phyloP scores from a whole-genome alignment of 2,113 vertebrate genomes.

The Bothrops jararaca region DNA sequence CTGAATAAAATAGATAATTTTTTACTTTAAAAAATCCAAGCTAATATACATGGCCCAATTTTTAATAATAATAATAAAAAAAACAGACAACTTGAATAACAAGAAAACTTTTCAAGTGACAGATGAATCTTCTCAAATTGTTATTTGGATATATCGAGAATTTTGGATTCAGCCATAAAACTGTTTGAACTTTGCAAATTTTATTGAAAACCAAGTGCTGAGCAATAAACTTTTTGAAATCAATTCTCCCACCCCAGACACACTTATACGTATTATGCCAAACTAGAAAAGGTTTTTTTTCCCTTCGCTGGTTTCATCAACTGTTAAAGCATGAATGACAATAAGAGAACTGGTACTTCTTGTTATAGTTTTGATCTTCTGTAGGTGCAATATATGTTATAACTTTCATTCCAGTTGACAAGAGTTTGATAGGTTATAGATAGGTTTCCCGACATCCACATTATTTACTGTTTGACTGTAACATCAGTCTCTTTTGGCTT shows the following conservation, averaged over 20 bases:
- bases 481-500: slow-evolving; percentile 82
- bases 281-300: slow-evolving; percentile 53
- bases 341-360: slow-evolving; percentile 68
- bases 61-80: neutral
- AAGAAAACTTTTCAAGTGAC: neutral
- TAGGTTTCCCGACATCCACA: slow-evolving; percentile 77
- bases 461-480: slow-evolving; percentile 91
- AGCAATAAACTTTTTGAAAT: slow-evolving; percentile 32
- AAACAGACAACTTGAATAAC: neutral
- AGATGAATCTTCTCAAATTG: neutral
- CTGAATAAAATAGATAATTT: neutral
- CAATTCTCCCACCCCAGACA: slow-evolving; percentile 12
- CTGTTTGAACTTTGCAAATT: neutral
- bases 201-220: neutral
- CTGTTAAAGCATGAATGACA: slow-evolving; percentile 72
- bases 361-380: slow-evolving; percentile 78
- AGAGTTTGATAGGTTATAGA: slow-evolving; percentile 87
- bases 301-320: slow-evolving; percentile 61
- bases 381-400: slow-evolving; percentile 75
- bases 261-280: slow-evolving; percentile 56
- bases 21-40: neutral
- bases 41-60: neutral
- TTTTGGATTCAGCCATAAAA: neutral
- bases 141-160: neutral
- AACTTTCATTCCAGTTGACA: slow-evolving; percentile 88